Conservation (phyloP, 2,113 vertebrate genomes). For the Carettochelys insculpta region DNA sequence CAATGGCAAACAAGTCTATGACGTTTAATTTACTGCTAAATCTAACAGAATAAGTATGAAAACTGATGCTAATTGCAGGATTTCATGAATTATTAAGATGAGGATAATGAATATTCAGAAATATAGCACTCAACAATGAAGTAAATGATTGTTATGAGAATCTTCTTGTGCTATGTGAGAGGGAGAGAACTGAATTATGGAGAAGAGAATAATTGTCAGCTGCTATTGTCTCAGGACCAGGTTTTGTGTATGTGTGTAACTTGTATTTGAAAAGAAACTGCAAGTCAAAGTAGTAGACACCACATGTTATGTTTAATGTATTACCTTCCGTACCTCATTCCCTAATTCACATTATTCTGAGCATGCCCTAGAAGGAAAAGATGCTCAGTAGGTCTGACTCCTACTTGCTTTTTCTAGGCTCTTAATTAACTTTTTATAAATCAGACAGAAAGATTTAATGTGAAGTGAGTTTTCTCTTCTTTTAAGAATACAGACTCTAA, state of each 20-base stretch:
- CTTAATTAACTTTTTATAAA: neutral
- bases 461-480: neutral
- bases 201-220: constrained; percentile 19
- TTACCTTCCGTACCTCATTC: neutral
- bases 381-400: neutral
- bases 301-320: neutral
- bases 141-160: constrained; percentile 44
- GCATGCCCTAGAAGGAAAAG: neutral
- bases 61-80: constrained; percentile 54
- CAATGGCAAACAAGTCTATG: constrained; percentile 34
- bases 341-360: neutral
- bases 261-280: neutral
- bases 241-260: neutral
- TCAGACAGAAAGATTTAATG: neutral
- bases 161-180: constrained; percentile 13
- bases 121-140: constrained; percentile 18
- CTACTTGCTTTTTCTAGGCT: neutral
- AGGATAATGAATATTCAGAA: constrained; percentile 63
- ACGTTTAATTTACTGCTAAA: constrained; percentile 39
- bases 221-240: constrained; percentile 1
- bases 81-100: constrained; percentile 63
- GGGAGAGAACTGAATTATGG: neutral
- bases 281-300: neutral
- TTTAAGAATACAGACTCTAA: neutral
- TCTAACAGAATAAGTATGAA: constrained; percentile 35